phyloP scores from a whole-genome alignment of 2,888 invertebrate genomes.

The Epiblema foenella region DNA sequence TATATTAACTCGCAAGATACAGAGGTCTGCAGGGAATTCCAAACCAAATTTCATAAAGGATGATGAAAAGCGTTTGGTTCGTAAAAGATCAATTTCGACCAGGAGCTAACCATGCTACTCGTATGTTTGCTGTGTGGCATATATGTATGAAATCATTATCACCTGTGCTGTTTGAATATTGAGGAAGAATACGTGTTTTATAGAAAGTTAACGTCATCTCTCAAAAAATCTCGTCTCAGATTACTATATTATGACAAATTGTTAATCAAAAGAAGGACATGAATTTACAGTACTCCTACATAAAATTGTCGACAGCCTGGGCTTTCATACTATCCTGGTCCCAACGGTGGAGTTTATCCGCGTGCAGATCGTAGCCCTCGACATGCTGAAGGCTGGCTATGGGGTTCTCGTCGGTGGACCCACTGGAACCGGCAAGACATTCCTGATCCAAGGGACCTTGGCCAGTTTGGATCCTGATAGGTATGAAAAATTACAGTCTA shows the following conservation, averaged over 20 bases:
- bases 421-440: constrained; percentile 95
- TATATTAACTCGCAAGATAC: no score
- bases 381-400: constrained; percentile 86
- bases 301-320: constrained; percentile 78
- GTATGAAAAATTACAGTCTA: constrained; percentile 55
- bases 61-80: no score
- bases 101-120: no score
- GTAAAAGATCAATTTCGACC: no score
- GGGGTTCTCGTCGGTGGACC: constrained; percentile 93
- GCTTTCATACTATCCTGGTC: constrained; percentile 93
- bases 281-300: not conserved
- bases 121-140: no score
- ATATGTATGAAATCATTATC: no score
- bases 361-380: constrained; percentile 89
- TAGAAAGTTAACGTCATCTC: not conserved
- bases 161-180: not conserved
- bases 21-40: no score
- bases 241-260: no score
- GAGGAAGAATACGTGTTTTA: not conserved
- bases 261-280: not conserved
- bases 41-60: no score
- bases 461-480: constrained; percentile 80
- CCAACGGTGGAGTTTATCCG: constrained; percentile 96
- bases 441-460: constrained; percentile 89
- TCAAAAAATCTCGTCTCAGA: not conserved